Percentiles rank a stretch among this genome's conserved stretches.
Conservation (phyloP, 2,113 vertebrate genomes). For the Antidorcas marsupialis region DNA sequence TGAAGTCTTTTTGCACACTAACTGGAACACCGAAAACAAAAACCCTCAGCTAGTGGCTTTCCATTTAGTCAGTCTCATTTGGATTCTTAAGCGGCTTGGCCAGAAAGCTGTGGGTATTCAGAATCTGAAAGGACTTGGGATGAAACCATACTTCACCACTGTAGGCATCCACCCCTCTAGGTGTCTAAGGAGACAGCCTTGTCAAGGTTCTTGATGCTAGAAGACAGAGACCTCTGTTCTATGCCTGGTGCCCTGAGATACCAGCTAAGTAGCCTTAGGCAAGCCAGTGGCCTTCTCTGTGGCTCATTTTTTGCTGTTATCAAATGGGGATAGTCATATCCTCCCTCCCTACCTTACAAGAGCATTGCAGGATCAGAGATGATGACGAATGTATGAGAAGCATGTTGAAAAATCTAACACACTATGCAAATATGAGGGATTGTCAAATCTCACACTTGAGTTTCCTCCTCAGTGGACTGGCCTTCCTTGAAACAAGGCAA, state of each 20-base stretch:
- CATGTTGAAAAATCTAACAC: neutral
- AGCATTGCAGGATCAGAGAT: constrained; percentile 33
- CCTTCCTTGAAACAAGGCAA: constrained; percentile 2
- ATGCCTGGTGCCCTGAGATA: neutral
- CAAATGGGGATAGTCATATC: constrained; percentile 4
- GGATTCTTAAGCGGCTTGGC: neutral
- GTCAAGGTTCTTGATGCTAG: neutral
- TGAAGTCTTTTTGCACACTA: neutral
- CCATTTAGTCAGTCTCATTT: neutral
- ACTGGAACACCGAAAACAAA: neutral
- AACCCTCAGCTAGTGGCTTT: neutral
- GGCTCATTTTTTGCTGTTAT: constrained; percentile 1
- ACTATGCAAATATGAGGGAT: constrained; percentile 54
- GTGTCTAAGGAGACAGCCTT: neutral
- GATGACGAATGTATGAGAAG: constrained; percentile 56
- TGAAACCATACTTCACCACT: neutral
- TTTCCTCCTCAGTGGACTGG: constrained; percentile 52
- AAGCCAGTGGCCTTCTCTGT: neutral
- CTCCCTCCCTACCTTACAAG: constrained; percentile 5
- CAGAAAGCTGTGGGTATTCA: neutral
- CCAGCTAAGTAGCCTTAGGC: neutral
- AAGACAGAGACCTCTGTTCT: neutral
- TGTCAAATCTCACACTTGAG: constrained; percentile 16
- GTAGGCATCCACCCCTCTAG: neutral
- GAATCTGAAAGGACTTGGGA: neutral